Base-by-base conservation (phyloP, 2,797 vertebrate species). In the Xenentodon cancila region DNA sequence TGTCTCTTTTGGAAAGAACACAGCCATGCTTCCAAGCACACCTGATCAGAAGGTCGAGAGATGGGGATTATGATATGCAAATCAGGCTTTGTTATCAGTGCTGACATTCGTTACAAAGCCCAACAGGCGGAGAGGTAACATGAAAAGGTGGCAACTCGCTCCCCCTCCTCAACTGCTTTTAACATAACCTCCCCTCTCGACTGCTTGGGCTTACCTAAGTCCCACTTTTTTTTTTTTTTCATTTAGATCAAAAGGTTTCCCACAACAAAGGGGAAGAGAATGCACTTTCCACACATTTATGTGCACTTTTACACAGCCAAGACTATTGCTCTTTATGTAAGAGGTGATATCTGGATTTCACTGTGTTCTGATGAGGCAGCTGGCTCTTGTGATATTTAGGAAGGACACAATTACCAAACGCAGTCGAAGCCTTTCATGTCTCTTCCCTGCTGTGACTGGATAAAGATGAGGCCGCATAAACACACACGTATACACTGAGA, bases 371-470 rank as follows among this genome's bases (percentile, higher is more conserved):
- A 91, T 89, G 92, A 93, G 85, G 86, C 86, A 84, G 68, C 63
- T 72, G 78, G 89, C 92, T 93, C 92, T 92, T 84, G 88, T 90
- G 68, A 61, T 77, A 66, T 77, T 89, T 87, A 88, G 51, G 93
- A 68, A 79, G 87, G 91, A 90, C 73, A 85, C 85, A 92, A 92
- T 93, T 91, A 86, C 90, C 89, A 91, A 91, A 89, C 90, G 91
- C 88, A 87, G 92, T 91, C 89, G 91, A 91, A 91, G 89, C 91
- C 94, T 96, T 96, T 96, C 93, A 95, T 95, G 94, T 94, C n/a
- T 83, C 59, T 45, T 80, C 88, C 89, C 92, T 64, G 66, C 82
- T 75, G 83, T 48, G 79, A 76, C 66, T 58, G 72, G 73, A 84
- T 77, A 65, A 68, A 64, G 67, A 76, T n/a, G 62, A 73, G 68